Conservation (phyloP, 1,140 invertebrate species). For the Leptonema lineaticorne region DNA sequence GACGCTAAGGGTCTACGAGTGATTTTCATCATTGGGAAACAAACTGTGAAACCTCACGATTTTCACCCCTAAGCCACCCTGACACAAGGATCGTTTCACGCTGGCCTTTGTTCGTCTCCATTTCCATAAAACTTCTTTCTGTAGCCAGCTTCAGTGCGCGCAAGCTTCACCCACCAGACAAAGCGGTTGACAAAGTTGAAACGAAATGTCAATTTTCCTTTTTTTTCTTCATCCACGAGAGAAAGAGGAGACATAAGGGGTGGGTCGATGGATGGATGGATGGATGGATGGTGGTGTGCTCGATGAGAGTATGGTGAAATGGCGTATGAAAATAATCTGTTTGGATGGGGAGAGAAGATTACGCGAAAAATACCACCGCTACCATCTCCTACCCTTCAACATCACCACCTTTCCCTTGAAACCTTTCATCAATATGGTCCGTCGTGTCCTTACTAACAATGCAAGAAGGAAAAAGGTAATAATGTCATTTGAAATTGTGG, state of each 20-base stretch:
- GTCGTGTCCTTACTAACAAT: neutral
- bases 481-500: too few species aligned
- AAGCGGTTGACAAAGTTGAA: slow-evolving; percentile 41
- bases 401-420: neutral
- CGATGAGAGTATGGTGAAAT: slow-evolving; percentile 12
- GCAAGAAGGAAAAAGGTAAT: neutral
- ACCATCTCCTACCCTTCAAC: neutral
- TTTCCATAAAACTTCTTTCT: slow-evolving; percentile 35
- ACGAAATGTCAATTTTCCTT: slow-evolving; percentile 40
- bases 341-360: slow-evolving; percentile 22
- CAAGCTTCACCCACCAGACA: too few species aligned
- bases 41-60: neutral
- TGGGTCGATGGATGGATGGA: too few species aligned
- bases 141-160: too few species aligned
- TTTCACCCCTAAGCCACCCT: neutral
- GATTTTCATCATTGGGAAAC: slow-evolving; percentile 36
- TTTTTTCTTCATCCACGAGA: slow-evolving; percentile 12
- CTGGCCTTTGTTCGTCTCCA: slow-evolving; percentile 4
- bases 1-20: slow-evolving; percentile 39
- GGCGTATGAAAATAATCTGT: slow-evolving; percentile 30
- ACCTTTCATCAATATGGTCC: slow-evolving; percentile 16
- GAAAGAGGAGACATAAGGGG: neutral
- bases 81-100: neutral
- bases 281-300: neutral
- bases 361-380: slow-evolving; percentile 10